phyloP scores from a whole-genome alignment of 1,140 invertebrate genomes.

The Mya arenaria region DNA sequence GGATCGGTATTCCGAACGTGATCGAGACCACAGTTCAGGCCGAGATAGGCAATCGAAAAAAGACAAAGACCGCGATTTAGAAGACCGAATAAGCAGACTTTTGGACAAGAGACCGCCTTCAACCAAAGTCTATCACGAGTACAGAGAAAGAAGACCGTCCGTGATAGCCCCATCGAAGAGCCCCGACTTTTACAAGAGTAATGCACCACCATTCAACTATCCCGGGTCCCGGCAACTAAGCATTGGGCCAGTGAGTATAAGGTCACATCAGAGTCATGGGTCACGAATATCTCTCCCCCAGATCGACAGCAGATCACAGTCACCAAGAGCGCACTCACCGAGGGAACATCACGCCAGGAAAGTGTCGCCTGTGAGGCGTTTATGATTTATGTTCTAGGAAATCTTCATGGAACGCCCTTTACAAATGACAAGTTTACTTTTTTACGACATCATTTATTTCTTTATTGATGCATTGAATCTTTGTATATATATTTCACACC shows the following conservation, averaged over 20 bases:
- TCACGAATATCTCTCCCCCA: conserved; percentile 19
- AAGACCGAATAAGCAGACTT: background rate
- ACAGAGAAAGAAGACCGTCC: conserved; percentile 18
- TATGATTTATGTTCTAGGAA: no score
- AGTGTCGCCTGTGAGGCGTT: no score
- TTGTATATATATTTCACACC: no score
- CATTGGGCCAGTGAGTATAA: conserved; percentile 8
- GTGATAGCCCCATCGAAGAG: background rate
- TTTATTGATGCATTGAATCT: no score
- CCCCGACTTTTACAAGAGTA: conserved; percentile 49
- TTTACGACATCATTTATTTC: no score
- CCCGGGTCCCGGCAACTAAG: conserved; percentile 33
- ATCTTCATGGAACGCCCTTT: no score
- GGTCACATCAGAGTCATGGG: conserved; percentile 14
- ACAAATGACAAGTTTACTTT: no score
- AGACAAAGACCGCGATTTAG: background rate
- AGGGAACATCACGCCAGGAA: no score
- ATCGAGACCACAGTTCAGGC: no score
- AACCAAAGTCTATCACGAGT: conserved; percentile 9
- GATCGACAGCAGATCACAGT: background rate
- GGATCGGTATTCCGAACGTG: background rate
- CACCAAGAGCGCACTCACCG: conserved; percentile 11
- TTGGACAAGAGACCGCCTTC: conserved; percentile 21
- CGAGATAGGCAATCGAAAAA: no score
- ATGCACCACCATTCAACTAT: conserved; percentile 35